phyloP scores from a whole-genome alignment of 2,888 invertebrate species.

The Plemyria rubiginata region DNA sequence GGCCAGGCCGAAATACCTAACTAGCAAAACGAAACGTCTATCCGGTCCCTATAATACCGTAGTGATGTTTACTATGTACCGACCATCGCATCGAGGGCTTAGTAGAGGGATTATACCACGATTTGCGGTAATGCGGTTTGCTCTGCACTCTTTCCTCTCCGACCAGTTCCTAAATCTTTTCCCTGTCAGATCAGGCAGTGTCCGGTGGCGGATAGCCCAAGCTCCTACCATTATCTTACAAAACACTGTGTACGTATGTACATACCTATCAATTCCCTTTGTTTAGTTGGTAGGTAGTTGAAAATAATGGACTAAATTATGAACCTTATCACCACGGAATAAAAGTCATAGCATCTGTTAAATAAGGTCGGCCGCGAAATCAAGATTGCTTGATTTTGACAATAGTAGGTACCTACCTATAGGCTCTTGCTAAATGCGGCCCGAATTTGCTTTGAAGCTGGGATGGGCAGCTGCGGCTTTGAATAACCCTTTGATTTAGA shows the following conservation, averaged over 20 bases:
- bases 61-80: conserved; percentile 53
- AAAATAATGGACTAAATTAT: neutral
- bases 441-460: conserved; percentile 56
- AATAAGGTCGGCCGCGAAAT: neutral
- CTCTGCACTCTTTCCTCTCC: conserved; percentile 61
- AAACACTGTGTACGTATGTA: neutral
- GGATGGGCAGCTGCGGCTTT: conserved; percentile 58
- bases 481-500: conserved; percentile 57
- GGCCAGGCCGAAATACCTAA: conserved; percentile 70
- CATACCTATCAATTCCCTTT: neutral
- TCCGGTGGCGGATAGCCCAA: conserved; percentile 43
- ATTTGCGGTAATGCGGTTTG: conserved; percentile 69
- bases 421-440: conserved; percentile 47
- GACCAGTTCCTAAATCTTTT: conserved; percentile 68
- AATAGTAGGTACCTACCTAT: conserved; percentile 23
- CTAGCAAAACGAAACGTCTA: conserved; percentile 69
- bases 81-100: conserved; percentile 51
- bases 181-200: conserved; percentile 57
- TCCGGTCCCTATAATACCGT: conserved; percentile 59
- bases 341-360: neutral
- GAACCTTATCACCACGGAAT: neutral
- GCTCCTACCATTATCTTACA: neutral
- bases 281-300: neutral
- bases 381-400: neutral
- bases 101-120: conserved; percentile 65